Base-by-base conservation (phyloP, 2,888 invertebrate genomes). In the Ophonus ardosiacus region DNA sequence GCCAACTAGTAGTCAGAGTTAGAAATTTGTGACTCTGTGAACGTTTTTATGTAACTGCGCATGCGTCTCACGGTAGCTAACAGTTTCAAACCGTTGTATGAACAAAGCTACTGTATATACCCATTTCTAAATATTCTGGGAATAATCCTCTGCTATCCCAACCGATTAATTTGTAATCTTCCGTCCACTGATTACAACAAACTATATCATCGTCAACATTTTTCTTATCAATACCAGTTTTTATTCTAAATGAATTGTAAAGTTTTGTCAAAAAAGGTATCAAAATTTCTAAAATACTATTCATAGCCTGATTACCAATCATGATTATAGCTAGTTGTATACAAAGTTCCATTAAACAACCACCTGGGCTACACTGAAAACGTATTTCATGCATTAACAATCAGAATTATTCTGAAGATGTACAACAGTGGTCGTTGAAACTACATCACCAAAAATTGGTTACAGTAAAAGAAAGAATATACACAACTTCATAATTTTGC, bases 121-220 rank as follows among this genome's bases (percentile, higher is more conserved):
- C 94, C 96, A 97, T 97, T 93, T 97, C 97, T 82, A 97, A 92
- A 91, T 97, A 97, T 90, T 97, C 97, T 71, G 94, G 93, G 90
- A 96, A 97, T 63, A 97, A 92, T 43, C 95, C 95, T 86, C 94
- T 92, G 18, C 94, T 93, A 81, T 94, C 92, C 89, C 94, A 93
- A 68, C 94, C 93, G 38, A 93, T 90, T 84, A 97, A 91, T 89
- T 94, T 93, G 88, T 94, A 96, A 90, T 97, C 97, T 88, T 95
- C 94, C 86, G 96, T 95, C 94, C 95, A 96, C 86, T 95, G 95
- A 88, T 94, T 94, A 87, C 92, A 92, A 63, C 92, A 92, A n/a
- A 93, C 90, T 31, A 90, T 87, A 51, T 92, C 92, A 81, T 91
- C 92, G 5, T 88, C 87, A 21, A 86, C 86, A 51, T 87, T 86